Evolutionary conservation across 2,888 invertebrate species (phyloP).

Genomic region (Osedax fenrisi): DNA sequence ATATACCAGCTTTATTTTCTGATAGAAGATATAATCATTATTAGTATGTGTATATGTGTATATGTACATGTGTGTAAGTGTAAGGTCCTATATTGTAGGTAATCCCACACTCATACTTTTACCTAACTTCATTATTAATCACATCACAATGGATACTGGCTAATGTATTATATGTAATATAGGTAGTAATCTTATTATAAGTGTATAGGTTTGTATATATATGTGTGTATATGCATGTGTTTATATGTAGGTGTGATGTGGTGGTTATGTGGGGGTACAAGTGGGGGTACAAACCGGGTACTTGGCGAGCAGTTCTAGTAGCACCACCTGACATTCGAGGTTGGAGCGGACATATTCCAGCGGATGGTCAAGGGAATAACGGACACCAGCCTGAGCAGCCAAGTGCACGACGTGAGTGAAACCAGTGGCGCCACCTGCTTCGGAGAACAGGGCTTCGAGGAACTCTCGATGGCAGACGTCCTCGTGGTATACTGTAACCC

Average conservation of each 20-base stretch:
- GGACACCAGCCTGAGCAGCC: slow-evolving; percentile 37
- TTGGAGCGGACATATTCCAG: slow-evolving; percentile 34
- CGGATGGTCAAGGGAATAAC: slow-evolving; percentile 35
- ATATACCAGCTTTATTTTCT: slow-evolving; percentile 34
- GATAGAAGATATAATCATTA: no score
- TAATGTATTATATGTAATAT: no score
- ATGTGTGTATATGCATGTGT: no score
- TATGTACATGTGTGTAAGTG: not conserved
- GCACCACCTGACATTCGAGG: slow-evolving; percentile 33
- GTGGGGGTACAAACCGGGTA: slow-evolving; percentile 29
- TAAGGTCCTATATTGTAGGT: not conserved
- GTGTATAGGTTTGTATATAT: no score
- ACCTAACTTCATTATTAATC: no score
- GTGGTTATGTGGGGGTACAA: no score
- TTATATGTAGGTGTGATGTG: no score
- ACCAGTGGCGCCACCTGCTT: not conserved
- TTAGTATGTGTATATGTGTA: no score
- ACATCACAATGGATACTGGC: no score
- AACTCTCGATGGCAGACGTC: slow-evolving; percentile 33
- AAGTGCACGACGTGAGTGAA: slow-evolving; percentile 37
- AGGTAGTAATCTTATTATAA: no score
- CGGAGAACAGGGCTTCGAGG: slow-evolving; percentile 28
- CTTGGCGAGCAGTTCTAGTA: slow-evolving; percentile 30
- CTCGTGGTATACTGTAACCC: slow-evolving; percentile 32
- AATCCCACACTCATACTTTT: no score